Evolutionary conservation across 2,797 vertebrate species (phyloP).

Genomic region (Pipistrellus kuhlii): DNA sequence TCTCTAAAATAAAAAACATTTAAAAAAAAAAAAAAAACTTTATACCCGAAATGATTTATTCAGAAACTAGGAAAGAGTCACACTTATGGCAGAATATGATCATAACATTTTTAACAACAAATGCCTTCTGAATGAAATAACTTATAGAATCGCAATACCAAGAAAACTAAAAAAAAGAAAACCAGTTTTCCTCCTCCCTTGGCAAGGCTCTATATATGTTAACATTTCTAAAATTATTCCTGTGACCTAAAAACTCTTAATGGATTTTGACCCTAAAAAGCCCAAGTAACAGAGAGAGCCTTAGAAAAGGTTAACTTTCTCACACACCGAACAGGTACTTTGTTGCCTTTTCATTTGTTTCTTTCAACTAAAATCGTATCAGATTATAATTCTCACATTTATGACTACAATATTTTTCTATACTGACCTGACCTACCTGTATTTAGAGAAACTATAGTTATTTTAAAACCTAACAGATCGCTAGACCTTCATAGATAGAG

Average conservation of each 20-base stretch:
- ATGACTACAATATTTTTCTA: slow-evolving; percentile 5
- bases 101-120: slow-evolving; percentile 43
- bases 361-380: slow-evolving; percentile 16
- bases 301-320: slow-evolving; percentile 4
- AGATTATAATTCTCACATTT: slow-evolving; percentile 5
- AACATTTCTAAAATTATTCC: slow-evolving; percentile 25
- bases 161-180: slow-evolving; percentile 29
- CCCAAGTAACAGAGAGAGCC: neutral
- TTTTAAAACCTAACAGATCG: slow-evolving; percentile 2
- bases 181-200: slow-evolving; percentile 13
- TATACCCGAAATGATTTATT: neutral
- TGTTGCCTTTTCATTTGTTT: neutral
- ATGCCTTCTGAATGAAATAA: slow-evolving; percentile 21
- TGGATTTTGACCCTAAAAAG: neutral
- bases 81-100: neutral
- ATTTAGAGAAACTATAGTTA: neutral
- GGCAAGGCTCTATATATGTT: neutral
- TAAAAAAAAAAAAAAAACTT: neutral
- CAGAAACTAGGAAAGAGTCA: neutral
- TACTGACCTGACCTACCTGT: neutral
- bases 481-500: neutral
- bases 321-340: neutral
- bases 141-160: neutral
- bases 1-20: neutral
- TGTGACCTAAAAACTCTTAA: neutral